Evolutionary conservation across 2,113 vertebrate genomes (phyloP).

Genomic region (Charadrius vociferus): DNA sequence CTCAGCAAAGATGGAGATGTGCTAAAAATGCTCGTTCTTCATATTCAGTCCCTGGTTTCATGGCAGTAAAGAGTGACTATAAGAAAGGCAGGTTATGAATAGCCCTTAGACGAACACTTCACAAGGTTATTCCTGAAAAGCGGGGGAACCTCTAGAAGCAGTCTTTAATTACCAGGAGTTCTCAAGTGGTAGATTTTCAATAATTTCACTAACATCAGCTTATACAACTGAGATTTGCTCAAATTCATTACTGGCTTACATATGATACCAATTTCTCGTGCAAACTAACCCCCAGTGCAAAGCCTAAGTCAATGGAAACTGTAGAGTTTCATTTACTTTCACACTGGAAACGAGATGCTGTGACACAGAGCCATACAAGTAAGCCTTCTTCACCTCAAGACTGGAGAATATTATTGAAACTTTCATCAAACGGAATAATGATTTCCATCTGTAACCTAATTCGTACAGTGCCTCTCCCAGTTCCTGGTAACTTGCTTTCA

Average conservation of each 20-base stretch:
- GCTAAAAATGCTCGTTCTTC: neutral
- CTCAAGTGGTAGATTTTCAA: conserved; percentile 61
- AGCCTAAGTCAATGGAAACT: conserved; percentile 20
- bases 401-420: conserved; percentile 58
- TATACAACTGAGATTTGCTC: conserved; percentile 51
- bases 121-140: conserved; percentile 46
- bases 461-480: conserved; percentile 29
- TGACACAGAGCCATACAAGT: neutral
- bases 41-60: neutral
- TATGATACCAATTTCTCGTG: neutral
- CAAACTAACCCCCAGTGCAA: conserved; percentile 45
- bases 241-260: conserved; percentile 33
- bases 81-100: neutral
- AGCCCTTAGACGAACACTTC: neutral
- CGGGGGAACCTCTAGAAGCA: neutral
- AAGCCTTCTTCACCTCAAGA: conserved; percentile 52
- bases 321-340: conserved; percentile 50
- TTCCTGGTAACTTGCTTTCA: conserved; percentile 54
- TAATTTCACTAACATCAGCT: conserved; percentile 53
- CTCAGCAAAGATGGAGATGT: neutral
- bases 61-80: neutral
- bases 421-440: conserved; percentile 59
- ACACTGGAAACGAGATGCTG: conserved; percentile 26
- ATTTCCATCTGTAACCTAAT: conserved; percentile 62
- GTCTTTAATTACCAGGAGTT: conserved; percentile 60